These are phyloP conservation scores for Zaprionus lineosus DNA, from an alignment of 2,888 invertebrate species.

Conservation along the genomic window DNA sequence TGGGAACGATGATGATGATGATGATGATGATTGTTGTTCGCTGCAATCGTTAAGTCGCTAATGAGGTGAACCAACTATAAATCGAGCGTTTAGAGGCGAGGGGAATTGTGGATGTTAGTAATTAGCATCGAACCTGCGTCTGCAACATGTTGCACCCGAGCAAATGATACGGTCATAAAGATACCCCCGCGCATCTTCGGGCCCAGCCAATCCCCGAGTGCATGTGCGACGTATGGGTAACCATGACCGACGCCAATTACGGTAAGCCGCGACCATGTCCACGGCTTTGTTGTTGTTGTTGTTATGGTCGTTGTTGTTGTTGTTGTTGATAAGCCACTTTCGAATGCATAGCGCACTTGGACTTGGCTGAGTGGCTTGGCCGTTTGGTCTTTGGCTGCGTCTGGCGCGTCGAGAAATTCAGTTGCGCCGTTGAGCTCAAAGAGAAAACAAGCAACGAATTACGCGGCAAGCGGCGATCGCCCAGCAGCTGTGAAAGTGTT, in stretches of 20 bases:
- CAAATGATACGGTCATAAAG: neutral
- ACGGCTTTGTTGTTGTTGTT: slow-evolving; percentile 32
- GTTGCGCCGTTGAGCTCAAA: slow-evolving; percentile 73
- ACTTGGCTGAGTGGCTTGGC: neutral
- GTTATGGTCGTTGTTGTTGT: too few species aligned
- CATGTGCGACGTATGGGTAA: slow-evolving; percentile 16
- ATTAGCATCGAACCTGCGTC: slow-evolving; percentile 65
- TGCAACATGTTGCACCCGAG: slow-evolving; percentile 44
- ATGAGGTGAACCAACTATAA: slow-evolving; percentile 59
- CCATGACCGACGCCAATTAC: slow-evolving; percentile 61
- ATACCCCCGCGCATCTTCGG: neutral
- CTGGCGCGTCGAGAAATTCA: slow-evolving; percentile 59
- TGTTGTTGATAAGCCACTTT: slow-evolving; percentile 75
- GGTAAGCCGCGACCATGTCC: slow-evolving; percentile 65
- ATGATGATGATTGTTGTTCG: slow-evolving; percentile 2
- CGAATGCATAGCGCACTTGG: slow-evolving; percentile 48
- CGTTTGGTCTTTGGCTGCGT: slow-evolving; percentile 43
- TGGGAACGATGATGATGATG: neutral
- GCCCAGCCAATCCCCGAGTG: slow-evolving; percentile 8
- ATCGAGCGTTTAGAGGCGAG: slow-evolving; percentile 53
- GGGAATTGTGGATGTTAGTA: slow-evolving; percentile 53
- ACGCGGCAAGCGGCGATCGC: slow-evolving; percentile 48
- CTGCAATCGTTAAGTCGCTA: slow-evolving; percentile 39
- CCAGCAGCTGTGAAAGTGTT: slow-evolving; percentile 60
- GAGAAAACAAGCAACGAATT: slow-evolving; percentile 67